Evolutionary conservation across 2,888 invertebrate species (phyloP), one percentile per base, ranked within the genome.

Genomic region (Ormia ochracea): DNA sequence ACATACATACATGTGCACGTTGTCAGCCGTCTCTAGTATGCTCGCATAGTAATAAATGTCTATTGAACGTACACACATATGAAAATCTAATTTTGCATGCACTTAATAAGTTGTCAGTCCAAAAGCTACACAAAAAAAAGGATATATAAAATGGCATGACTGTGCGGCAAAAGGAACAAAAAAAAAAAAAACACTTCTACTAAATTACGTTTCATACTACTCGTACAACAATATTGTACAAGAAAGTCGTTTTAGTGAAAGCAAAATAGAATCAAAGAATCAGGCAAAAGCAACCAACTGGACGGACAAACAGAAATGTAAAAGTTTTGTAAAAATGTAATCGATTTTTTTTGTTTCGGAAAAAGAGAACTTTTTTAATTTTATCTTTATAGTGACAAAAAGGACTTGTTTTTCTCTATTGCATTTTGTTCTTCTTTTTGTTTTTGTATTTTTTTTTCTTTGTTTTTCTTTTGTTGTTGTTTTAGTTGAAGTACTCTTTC

Each of bases 81-180:
- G 63, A 50, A 78, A 74, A 78, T 78, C 74, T 78, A 69, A 78
- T 78, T 78, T 69, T 74, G 69, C 78, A 78, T 74, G 74, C 69
- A 78, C 74, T 78, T 78, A 78, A 74, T 78, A 78, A 78, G 74
- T 68, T 74, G 74, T 69, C 61, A 74, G 63, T 63, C 68, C 58
- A 58, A 69, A 73, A 73, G 17, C 43, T 14, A 45, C 59, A 63
- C 45, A 48, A 58, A 33, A 38, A 21, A 43, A 50, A 0, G 52
- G 17, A 12, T n/a, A n/a, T n/a, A 50, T 52, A 72, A 61, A 28
- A 52, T 54, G 33, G 43, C 41, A 58, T n/a, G n/a, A n/a, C n/a
- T 69, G 58, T 48, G 54, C n/a, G 38, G 19, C 9, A 58, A 41
- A 52, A 56, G n/a, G n/a, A n/a, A n/a, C n/a, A n/a, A n/a, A n/a